These are phyloP conservation scores for Psephotus haematonotus DNA, from an alignment of 2,113 vertebrate species.

Conservation along the genomic window DNA sequence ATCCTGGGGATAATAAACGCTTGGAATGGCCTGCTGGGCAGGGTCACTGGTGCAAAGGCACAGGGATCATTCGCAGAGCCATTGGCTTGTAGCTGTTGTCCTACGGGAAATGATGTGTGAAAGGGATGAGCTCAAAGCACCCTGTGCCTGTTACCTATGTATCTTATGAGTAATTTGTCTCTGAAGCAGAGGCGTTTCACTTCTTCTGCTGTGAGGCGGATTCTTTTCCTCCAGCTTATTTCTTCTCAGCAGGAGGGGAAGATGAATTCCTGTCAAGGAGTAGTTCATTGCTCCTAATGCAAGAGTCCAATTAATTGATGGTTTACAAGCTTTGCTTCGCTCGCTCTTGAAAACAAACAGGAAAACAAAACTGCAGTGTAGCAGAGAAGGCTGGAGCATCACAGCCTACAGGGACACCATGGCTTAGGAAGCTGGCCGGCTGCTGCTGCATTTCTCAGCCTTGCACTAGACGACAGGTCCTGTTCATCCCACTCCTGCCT, in stretches of 20 bases:
- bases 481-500: background rate
- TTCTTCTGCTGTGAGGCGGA: background rate
- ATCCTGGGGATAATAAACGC: background rate
- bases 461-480: rapidly evolving
- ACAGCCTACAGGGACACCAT: rapidly evolving
- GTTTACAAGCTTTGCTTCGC: conserved; percentile 34
- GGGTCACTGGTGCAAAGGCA: background rate
- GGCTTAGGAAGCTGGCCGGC: background rate
- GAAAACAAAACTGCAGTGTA: background rate
- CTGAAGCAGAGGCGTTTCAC: background rate
- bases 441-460: background rate
- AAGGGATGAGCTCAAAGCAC: conserved; percentile 9
- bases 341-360: background rate
- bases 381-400: background rate
- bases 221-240: conserved; percentile 12
- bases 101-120: conserved; percentile 9
- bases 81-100: background rate
- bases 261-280: conserved; percentile 35
- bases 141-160: background rate
- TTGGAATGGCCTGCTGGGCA: background rate
- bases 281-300: conserved; percentile 41
- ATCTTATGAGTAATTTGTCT: conserved; percentile 20
- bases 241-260: conserved; percentile 58
- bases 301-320: conserved; percentile 57
- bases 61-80: background rate